A percentile compares a stretch with the other conserved stretches of the same genome.
Conservation (phyloP, 2,113 vertebrate species). For the Paracanthobrama guichenoti region DNA sequence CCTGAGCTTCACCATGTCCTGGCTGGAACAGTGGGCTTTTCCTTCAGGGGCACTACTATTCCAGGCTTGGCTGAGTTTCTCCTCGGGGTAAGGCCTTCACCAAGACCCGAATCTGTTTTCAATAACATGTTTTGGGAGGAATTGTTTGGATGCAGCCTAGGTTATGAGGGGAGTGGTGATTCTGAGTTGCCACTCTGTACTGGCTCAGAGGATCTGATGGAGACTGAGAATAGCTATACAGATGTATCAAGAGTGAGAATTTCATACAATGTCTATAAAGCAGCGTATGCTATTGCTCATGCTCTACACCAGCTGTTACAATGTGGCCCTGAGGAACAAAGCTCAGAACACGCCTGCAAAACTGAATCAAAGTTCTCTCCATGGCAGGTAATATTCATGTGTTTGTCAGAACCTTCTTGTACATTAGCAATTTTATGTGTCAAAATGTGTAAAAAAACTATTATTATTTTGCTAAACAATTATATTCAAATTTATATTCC, state of each 20-base stretch:
- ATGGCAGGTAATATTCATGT: constrained; percentile 59
- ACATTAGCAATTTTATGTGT: too few relatives aligned
- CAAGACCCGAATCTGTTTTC: constrained; percentile 64
- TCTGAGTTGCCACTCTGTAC: constrained; percentile 61
- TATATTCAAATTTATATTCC: not conserved
- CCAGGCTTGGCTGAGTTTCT: constrained; percentile 64
- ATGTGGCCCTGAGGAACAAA: constrained; percentile 58
- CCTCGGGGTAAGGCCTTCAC: constrained; percentile 64
- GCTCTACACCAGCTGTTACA: constrained; percentile 67
- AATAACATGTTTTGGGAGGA: constrained; percentile 77
- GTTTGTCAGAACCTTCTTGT: too few relatives aligned
- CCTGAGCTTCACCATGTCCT: constrained; percentile 64
- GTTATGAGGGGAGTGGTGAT: constrained; percentile 25
- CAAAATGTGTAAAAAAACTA: too few relatives aligned
- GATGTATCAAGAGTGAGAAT: constrained; percentile 70
- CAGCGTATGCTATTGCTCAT: constrained; percentile 71
- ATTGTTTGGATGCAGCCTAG: constrained; percentile 70
- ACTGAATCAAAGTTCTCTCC: constrained; percentile 58
- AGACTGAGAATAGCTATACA: constrained; percentile 66
- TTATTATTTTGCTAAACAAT: too few relatives aligned
- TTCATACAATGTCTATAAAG: constrained; percentile 78
- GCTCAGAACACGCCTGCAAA: constrained; percentile 52
- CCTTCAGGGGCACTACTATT: constrained; percentile 65
- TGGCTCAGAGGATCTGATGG: constrained; percentile 68
- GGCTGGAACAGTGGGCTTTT: constrained; percentile 72